Percentiles rank a stretch among this genome's conserved stretches.
phyloP scores from a whole-genome alignment of 2,888 invertebrate species.

The Rotaria macrura region DNA sequence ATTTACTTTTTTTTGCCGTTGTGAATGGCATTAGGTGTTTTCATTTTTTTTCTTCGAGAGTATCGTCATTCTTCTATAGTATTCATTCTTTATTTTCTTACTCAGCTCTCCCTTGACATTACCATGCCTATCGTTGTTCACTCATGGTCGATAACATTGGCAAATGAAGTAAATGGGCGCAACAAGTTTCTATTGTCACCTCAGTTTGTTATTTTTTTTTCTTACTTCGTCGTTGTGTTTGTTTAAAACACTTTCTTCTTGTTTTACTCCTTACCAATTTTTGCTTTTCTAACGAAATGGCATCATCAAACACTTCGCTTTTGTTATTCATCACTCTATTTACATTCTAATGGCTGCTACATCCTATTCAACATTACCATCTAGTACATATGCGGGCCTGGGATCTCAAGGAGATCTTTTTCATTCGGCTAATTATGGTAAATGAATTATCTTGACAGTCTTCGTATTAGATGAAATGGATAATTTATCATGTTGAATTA shows the following conservation, averaged over 20 bases:
- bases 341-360: background rate
- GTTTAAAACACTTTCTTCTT: background rate
- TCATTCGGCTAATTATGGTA: background rate
- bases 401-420: background rate
- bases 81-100: background rate
- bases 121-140: background rate
- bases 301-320: background rate
- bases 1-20: background rate
- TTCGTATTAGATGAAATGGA: too few species aligned
- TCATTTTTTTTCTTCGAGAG: background rate
- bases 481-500: background rate
- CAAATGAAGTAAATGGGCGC: background rate
- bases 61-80: background rate
- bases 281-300: background rate
- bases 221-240: background rate
- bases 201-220: background rate
- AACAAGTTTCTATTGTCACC: background rate
- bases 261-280: background rate
- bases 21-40: background rate
- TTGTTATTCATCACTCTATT: background rate
- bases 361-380: background rate
- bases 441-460: background rate
- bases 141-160: background rate
- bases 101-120: background rate
- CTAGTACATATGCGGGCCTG: background rate